Base-by-base conservation (phyloP, 1,140 invertebrate species). In the Pentalonia nigronervosa region DNA sequence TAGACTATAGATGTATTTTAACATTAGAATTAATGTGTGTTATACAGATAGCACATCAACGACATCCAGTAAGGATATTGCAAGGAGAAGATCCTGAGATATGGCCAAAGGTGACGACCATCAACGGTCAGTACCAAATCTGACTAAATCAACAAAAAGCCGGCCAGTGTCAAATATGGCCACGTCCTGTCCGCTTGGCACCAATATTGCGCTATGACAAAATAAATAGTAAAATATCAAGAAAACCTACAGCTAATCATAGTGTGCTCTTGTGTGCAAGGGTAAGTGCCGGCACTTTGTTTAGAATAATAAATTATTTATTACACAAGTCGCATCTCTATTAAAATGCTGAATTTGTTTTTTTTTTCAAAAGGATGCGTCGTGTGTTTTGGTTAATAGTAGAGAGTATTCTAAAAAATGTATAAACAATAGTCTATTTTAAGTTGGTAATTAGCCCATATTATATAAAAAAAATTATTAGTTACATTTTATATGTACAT, bases 211-310 rank as follows among this genome's bases (percentile, higher is more conserved):
- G 8, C 91, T 93, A 86, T 93, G 91, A 93, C 81, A 56, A 53
- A 25, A 84, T 20, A 50, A 86, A 86, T 34, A 41, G 23, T 90
- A 67, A 67, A 67, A 90, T 67, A n/a, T 11, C 23, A 50, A 90
- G 25, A 90, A 45, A 67, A 45, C 23, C 45, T 9, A 67, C 89
- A 60, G 30, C 34, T 50, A 86, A 93, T 45, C 81, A 41, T 93
- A 56, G 91, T 93, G 48, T 30, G 23, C 90, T 67, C 60, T 88
- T 86, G 25, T 7, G 34, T 84, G 81, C 60, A 41, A 21, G 90
- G 91, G 91, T 93, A 84, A 93, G 91, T 92, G 90, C 90, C 90
- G 76, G 76, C 91, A 92, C 91, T 93, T 93, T 93, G 91, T 50
- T 92, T 81, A 84, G 91, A 86, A 93, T 93, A 93, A 86, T 93